These are phyloP conservation scores for Xestia xanthographa DNA, from an alignment of 2,888 invertebrate species.

Conservation along the genomic window DNA sequence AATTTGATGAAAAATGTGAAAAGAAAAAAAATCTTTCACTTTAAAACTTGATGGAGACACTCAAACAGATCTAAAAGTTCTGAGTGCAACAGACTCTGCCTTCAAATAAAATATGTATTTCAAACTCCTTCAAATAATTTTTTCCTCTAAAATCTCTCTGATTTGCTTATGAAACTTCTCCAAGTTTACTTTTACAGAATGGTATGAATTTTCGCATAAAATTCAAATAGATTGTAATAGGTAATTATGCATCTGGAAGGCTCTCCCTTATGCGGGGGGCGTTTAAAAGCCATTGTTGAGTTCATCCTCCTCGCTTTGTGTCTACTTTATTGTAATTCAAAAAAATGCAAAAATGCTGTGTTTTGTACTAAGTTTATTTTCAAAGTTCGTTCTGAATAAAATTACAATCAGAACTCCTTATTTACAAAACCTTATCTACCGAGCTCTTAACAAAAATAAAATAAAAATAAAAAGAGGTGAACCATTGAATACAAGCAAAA, in stretches of 20 bases:
- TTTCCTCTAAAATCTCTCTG: constrained; percentile 8
- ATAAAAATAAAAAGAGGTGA: not conserved
- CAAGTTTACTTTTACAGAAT: constrained; percentile 41
- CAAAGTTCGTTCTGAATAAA: constrained; percentile 30
- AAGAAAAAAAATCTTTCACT: not conserved
- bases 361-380: constrained; percentile 38
- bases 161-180: constrained; percentile 16
- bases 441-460: not conserved
- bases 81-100: not conserved
- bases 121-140: not conserved
- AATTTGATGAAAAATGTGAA: no score
- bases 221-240: constrained; percentile 64
- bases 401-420: constrained; percentile 16
- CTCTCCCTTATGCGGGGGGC: constrained; percentile 66
- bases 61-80: no score
- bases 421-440: not conserved
- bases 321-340: constrained; percentile 73
- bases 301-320: constrained; percentile 69
- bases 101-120: constrained; percentile 5
- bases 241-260: constrained; percentile 75
- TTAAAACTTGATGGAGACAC: not conserved
- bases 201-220: constrained; percentile 68
- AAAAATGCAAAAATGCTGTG: constrained; percentile 73
- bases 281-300: constrained; percentile 67
- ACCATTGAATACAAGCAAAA: not conserved